A percentile compares a stretch with the other conserved stretches of the same genome.
phyloP scores from a whole-genome alignment of 2,113 vertebrate genomes.

The Ailurus styani region DNA sequence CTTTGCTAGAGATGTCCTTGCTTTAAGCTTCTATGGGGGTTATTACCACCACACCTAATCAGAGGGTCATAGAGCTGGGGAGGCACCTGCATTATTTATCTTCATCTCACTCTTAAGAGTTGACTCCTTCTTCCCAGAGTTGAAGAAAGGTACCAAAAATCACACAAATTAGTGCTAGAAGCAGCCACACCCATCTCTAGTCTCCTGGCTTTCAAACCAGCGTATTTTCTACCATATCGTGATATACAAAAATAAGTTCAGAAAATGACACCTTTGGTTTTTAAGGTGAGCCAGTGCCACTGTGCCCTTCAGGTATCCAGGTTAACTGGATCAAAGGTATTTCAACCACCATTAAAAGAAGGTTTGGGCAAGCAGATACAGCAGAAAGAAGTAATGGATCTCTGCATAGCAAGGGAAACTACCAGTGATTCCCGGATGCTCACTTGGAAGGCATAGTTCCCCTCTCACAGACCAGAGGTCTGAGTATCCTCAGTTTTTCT shows the following conservation, averaged over 20 bases:
- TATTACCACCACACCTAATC: background rate
- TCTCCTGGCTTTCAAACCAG: background rate
- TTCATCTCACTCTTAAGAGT: background rate
- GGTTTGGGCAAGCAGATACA: background rate
- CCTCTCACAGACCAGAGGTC: background rate
- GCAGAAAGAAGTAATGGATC: background rate
- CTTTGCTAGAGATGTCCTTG: background rate
- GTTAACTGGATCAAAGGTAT: background rate
- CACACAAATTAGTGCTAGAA: background rate
- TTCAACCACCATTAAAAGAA: background rate
- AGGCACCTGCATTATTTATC: slow-evolving; percentile 8
- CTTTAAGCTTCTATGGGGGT: background rate
- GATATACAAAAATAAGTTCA: background rate
- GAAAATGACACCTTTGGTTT: background rate
- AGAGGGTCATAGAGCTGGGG: background rate
- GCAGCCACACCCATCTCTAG: no score
- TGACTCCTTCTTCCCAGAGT: background rate
- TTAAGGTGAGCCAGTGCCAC: background rate
- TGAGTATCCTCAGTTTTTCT: background rate
- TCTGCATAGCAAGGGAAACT: background rate
- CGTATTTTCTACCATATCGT: background rate
- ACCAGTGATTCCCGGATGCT: background rate
- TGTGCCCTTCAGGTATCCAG: background rate
- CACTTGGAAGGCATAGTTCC: background rate
- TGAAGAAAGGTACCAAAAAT: background rate